Evolutionary conservation across 1,140 invertebrate genomes (phyloP), one percentile per base, ranked within the genome.

Genomic region (Zaprionus camerounensis): DNA sequence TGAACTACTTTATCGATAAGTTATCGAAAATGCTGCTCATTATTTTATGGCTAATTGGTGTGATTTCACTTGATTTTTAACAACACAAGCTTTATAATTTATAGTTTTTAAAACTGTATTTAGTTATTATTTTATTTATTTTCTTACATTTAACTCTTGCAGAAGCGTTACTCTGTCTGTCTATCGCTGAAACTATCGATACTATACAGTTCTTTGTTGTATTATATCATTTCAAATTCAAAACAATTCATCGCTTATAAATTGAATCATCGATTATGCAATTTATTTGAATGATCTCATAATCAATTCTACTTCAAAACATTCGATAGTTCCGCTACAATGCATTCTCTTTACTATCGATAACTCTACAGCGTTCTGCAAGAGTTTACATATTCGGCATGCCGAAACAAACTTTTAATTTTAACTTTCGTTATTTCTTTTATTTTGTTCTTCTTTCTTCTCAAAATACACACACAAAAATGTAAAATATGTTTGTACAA

Each of bases 401-500:
- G 6, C 64, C 53, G 64, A 57, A 15, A 15, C 2, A 41, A 22
- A 15, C 20, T 64, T 38, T 17, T 17, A n/a, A 15, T 34, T 24
- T 24, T 59, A 56, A 63, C 26, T 41, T 64, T 58, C 44, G 61
- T 70, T 5, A 51, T 65, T 58, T 73, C 31, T 41, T 62, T 74
- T 58, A 46, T 61, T 72, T 68, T 80, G 1, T 70, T 57, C 51
- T 82, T 73, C 36, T 78, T 62, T 74, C 51, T 49, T 64, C 70
- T 49, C 36, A 22, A 88, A 82, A 87, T 83, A 90, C 85, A 90
- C 85, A 90, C 86, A 90, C 85, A 90, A 90, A 90, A 90, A 90
- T 90, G 86, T 90, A 90, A 88, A 90, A 88, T 85, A 86, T 76
- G 51, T 77, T 79, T 73, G 73, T 79, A 78, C 68, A 22, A 78